These are phyloP conservation scores for Eledone cirrhosa DNA, from an alignment of 2,888 invertebrate species.

Conservation along the genomic window DNA sequence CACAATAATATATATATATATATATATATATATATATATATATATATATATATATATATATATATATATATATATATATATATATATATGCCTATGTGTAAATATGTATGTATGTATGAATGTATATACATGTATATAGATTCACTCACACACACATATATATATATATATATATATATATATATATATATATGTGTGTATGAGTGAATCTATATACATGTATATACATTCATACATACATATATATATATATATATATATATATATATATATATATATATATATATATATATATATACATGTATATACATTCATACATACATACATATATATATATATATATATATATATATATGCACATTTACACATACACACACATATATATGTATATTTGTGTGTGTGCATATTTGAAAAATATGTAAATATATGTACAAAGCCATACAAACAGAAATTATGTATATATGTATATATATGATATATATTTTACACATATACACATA, in stretches of 20 bases:
- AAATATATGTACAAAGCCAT: no score
- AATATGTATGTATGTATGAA: not conserved
- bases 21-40: no score
- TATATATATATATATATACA: conserved; percentile 6
- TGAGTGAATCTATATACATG: not conserved
- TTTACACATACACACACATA: no score
- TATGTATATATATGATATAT: no score
- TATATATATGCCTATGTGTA: no score
- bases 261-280: not conserved
- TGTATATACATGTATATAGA: conserved; percentile 4
- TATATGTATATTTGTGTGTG: no score
- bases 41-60: no score
- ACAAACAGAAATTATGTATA: no score
- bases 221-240: not conserved
- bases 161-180: not conserved
- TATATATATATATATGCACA: not conserved
- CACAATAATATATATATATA: no score
- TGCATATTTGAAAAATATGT: no score
- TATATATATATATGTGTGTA: not conserved
- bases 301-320: not conserved
- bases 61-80: no score
- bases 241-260: not conserved
- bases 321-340: conserved; percentile 1
- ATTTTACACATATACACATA: no score
- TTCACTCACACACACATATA: not conserved